Conservation (phyloP, 2,888 invertebrate species). For the Koerneria pararmatus region DNA sequence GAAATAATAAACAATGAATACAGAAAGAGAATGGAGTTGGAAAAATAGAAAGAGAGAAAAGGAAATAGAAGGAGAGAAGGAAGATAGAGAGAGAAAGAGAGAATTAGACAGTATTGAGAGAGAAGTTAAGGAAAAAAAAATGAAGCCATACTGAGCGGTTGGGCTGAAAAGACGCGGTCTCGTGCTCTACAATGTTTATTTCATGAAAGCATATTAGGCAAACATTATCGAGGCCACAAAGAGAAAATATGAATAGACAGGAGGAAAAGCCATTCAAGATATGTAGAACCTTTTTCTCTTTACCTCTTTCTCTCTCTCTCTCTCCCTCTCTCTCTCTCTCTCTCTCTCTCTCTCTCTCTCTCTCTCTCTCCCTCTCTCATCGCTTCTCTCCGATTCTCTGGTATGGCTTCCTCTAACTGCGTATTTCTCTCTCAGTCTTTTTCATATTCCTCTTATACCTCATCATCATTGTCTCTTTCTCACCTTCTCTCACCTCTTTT, state of each 20-base stretch:
- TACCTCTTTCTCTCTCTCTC: neutral
- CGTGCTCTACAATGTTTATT: constrained; percentile 1
- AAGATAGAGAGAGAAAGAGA: neutral
- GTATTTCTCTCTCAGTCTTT: constrained; percentile 14
- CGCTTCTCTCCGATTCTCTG: constrained; percentile 5
- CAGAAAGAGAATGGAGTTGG: too few relatives aligned
- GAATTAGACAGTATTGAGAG: neutral
- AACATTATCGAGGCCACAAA: too few relatives aligned
- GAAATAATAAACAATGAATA: too few relatives aligned
- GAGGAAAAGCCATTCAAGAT: too few relatives aligned
- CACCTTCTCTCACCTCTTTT: constrained; percentile 10
- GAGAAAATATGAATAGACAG: too few relatives aligned
- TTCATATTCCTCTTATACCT: too few relatives aligned
- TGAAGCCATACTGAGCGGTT: constrained; percentile 11
- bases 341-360: constrained; percentile 6
- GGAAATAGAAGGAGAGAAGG: constrained; percentile 4
- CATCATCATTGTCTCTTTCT: too few relatives aligned
- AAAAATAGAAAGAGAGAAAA: too few relatives aligned
- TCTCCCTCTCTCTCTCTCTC: constrained; percentile 4
- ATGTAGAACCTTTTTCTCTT: too few relatives aligned
- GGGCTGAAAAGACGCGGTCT: constrained; percentile 8
- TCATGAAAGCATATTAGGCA: neutral
- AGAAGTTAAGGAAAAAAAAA: constrained; percentile 9
- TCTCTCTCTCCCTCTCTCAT: constrained; percentile 18
- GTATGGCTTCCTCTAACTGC: constrained; percentile 3